phyloP scores from a whole-genome alignment of 2,113 vertebrate species.

The Gobio gobio region DNA sequence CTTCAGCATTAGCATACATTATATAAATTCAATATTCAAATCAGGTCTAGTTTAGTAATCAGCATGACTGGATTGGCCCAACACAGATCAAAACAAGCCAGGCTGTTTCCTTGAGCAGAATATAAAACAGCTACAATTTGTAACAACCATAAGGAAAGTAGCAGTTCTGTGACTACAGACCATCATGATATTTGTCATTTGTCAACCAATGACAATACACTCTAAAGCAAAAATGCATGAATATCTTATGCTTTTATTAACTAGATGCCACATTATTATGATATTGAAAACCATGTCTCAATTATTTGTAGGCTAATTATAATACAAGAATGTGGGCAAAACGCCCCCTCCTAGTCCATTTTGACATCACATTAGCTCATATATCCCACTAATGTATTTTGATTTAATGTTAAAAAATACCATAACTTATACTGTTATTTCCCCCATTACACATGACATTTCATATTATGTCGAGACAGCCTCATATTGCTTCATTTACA shows the following conservation, averaged over 20 bases:
- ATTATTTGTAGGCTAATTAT: too few species aligned
- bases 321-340: too few species aligned
- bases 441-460: neutral
- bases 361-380: too few species aligned
- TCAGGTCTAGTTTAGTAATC: constrained; percentile 1
- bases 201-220: neutral
- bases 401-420: neutral
- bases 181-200: neutral
- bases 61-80: constrained; percentile 1
- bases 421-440: neutral
- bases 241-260: neutral
- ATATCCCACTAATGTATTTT: neutral
- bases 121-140: neutral
- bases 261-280: neutral
- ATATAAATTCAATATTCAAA: neutral
- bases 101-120: neutral
- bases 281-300: too few species aligned
- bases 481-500: neutral
- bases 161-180: neutral
- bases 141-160: neutral
- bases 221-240: neutral
- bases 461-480: neutral
- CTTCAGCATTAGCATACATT: neutral
- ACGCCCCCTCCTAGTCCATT: too few species aligned
- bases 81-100: neutral